phyloP scores from a whole-genome alignment of 2,113 vertebrate species.

The Hemibagrus wyckioides region DNA sequence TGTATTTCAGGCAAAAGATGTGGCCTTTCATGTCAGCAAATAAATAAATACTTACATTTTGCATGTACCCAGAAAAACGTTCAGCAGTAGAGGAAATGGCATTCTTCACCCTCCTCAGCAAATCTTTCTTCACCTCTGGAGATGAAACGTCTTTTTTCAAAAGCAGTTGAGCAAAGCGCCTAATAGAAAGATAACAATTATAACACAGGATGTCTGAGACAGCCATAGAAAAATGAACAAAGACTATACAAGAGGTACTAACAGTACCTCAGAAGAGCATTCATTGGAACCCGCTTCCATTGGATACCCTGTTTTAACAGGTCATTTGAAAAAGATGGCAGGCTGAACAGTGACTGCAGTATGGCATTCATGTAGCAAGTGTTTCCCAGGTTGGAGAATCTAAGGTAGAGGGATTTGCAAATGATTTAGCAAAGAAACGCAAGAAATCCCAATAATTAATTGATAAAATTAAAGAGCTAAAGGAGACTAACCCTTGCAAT shows the following conservation, averaged over 20 bases:
- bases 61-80: constrained; percentile 97
- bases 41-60: constrained; percentile 82
- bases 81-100: constrained; percentile 97
- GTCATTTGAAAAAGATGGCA: constrained; percentile 94
- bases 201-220: not conserved
- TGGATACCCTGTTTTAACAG: constrained; percentile 93
- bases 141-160: constrained; percentile 93
- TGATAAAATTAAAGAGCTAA: too few relatives aligned
- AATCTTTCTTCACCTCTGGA: constrained; percentile 92
- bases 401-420: constrained; percentile 55
- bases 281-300: constrained; percentile 92
- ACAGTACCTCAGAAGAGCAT: constrained; percentile 91
- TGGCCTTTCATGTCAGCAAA: not conserved
- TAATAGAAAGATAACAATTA: constrained; percentile 56
- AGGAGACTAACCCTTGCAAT: constrained; percentile 84
- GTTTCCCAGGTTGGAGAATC: constrained; percentile 97
- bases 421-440: not conserved
- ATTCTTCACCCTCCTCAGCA: constrained; percentile 95
- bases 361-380: constrained; percentile 99
- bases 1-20: not conserved
- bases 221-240: not conserved
- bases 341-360: constrained; percentile 95
- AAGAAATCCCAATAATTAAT: not conserved
- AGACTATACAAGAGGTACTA: not conserved
- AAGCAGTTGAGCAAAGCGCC: constrained; percentile 94